Evolutionary conservation across 2,888 invertebrate species (phyloP).

Genomic region (Tanytarsus gracilentus): DNA sequence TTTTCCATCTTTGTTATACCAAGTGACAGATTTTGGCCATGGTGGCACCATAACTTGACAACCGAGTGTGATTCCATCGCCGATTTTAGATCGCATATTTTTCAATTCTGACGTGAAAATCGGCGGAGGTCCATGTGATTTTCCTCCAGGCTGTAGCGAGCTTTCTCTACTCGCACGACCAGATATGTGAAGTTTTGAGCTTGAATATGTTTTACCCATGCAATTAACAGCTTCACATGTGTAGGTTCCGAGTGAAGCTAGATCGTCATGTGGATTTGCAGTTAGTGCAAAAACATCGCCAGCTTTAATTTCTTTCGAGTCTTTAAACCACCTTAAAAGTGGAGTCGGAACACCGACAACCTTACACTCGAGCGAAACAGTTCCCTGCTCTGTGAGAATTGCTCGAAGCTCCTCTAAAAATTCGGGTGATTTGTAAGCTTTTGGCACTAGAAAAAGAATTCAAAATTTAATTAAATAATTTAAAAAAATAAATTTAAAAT

Average conservation of each 20-base stretch:
- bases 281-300: slow-evolving; percentile 83
- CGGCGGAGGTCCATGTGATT: slow-evolving; percentile 52
- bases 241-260: slow-evolving; percentile 77
- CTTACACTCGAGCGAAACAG: slow-evolving; percentile 84
- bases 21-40: slow-evolving; percentile 71
- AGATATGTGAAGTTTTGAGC: slow-evolving; percentile 73
- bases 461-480: slow-evolving; percentile 10
- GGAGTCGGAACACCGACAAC: slow-evolving; percentile 78
- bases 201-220: slow-evolving; percentile 76
- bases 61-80: slow-evolving; percentile 61
- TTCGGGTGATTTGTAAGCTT: slow-evolving; percentile 79
- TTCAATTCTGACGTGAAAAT: slow-evolving; percentile 66
- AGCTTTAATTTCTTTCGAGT: slow-evolving; percentile 77
- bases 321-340: slow-evolving; percentile 63
- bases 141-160: slow-evolving; percentile 57
- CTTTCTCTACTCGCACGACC: slow-evolving; percentile 64
- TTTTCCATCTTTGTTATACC: slow-evolving; percentile 79
- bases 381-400: slow-evolving; percentile 75
- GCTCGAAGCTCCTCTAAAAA: slow-evolving; percentile 78
- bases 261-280: slow-evolving; percentile 73
- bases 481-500: slow-evolving; percentile 10
- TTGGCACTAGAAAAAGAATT: slow-evolving; percentile 54
- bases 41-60: slow-evolving; percentile 78
- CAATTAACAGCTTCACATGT: slow-evolving; percentile 83
- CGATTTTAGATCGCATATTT: slow-evolving; percentile 67